phyloP scores from a whole-genome alignment of 37 sponge, comb jelly and placozoan species.

The Petrosia ficiformis region DNA sequence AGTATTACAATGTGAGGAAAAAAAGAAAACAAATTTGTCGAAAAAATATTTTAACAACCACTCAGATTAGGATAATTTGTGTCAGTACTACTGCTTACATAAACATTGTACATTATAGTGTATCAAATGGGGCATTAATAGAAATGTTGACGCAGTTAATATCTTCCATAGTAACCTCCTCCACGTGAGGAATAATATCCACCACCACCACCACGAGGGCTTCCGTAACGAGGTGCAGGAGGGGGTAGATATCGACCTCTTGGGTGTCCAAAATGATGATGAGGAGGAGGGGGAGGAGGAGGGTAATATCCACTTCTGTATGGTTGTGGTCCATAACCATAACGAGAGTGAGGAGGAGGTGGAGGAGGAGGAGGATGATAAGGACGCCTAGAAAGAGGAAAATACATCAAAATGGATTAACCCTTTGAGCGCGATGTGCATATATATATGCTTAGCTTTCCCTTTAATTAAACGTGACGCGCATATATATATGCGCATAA shows the following conservation, averaged over 20 bases:
- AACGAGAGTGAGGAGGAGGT: not conserved
- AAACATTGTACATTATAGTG: no score
- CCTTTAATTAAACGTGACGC: no score
- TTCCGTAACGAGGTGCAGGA: not conserved
- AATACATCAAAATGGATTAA: not conserved
- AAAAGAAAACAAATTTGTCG: no score
- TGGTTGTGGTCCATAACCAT: not conserved
- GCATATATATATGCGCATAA: no score
- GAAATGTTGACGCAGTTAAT: no score
- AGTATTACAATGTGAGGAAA: no score
- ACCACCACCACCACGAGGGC: not conserved
- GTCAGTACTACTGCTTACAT: no score
- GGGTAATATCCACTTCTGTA: not conserved
- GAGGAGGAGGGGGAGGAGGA: conserved; percentile 1
- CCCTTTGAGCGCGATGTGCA: not conserved
- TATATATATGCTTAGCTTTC: not conserved
- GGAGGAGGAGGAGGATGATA: not conserved
- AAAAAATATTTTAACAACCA: no score
- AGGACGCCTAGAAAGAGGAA: not conserved
- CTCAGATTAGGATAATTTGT: no score
- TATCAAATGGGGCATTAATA: no score
- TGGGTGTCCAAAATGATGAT: not conserved
- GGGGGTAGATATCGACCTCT: not conserved
- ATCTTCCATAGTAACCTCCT: no score
- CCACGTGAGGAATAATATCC: no score